phyloP scores from a whole-genome alignment of 37 sponge, comb jelly and placozoan species.

The Dysidea cf. avara region DNA sequence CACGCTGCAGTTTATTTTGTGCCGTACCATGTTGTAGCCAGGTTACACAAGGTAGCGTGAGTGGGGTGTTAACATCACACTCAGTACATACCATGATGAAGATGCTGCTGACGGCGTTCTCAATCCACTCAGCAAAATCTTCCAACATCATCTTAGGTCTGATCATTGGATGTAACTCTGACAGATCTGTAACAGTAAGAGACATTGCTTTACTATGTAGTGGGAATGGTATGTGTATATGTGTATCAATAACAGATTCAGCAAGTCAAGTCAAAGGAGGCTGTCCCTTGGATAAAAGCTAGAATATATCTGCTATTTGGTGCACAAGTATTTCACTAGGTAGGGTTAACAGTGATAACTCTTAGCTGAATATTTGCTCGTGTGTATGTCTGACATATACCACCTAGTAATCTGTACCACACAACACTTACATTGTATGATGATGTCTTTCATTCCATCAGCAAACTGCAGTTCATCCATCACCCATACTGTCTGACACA shows the following conservation, averaged over 20 bases:
- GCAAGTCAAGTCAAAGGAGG: too few species aligned
- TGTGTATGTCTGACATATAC: not conserved
- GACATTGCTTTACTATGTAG: not conserved
- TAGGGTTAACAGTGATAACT: too few species aligned
- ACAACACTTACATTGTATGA: constrained; percentile 52
- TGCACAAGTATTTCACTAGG: too few species aligned
- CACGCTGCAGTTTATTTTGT: too few species aligned
- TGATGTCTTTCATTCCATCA: constrained; percentile 13
- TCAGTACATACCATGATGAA: constrained; percentile 7
- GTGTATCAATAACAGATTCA: not conserved
- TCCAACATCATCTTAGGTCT: constrained; percentile 43
- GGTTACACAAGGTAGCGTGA: too few species aligned
- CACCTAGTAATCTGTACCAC: not conserved
- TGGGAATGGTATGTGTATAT: not conserved
- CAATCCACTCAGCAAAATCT: constrained; percentile 59
- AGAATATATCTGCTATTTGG: too few species aligned
- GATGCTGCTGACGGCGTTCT: constrained; percentile 17
- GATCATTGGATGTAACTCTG: constrained; percentile 42
- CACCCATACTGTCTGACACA: constrained; percentile 49
- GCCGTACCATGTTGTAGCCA: too few species aligned
- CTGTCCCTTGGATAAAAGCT: too few species aligned
- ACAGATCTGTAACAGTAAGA: constrained; percentile 55
- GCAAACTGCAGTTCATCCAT: constrained; percentile 29
- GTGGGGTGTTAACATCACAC: too few species aligned
- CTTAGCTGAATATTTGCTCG: not conserved